Evolutionary conservation across 1,140 invertebrate species (phyloP).

Genomic region (Drosophila orena): DNA sequence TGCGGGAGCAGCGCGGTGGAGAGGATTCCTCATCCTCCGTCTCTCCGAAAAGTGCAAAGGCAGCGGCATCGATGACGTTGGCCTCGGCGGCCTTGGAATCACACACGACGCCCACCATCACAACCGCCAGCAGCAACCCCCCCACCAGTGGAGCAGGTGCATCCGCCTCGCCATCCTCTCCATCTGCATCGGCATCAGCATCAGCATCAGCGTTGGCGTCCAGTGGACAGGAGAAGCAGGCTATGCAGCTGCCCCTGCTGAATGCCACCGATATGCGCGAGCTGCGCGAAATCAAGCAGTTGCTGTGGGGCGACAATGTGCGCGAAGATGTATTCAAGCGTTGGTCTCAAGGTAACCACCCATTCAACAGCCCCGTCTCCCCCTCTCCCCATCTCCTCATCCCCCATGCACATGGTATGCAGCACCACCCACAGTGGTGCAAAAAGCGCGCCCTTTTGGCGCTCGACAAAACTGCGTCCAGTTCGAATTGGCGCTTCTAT

Average conservation of each 20-base stretch:
- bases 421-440: conserved; percentile 6
- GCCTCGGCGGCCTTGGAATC: conserved; percentile 70
- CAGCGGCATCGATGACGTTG: conserved; percentile 65
- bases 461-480: neutral
- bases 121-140: conserved; percentile 4
- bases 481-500: neutral
- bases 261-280: conserved; percentile 85
- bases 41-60: conserved; percentile 68
- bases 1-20: conserved; percentile 58
- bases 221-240: conserved; percentile 13
- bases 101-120: conserved; percentile 23
- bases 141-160: conserved; percentile 24
- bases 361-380: neutral
- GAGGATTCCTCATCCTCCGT: conserved; percentile 55
- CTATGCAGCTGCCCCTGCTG: conserved; percentile 18
- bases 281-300: conserved; percentile 88
- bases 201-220: conserved; percentile 4
- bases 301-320: conserved; percentile 93
- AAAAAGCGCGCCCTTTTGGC: conserved; percentile 57
- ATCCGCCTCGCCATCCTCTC: neutral
- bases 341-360: conserved; percentile 93
- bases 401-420: neutral
- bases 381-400: neutral
- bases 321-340: conserved; percentile 94
- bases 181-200: conserved; percentile 5